Base-by-base conservation (phyloP, 2,113 vertebrate genomes). In the Leptocoma aspasia region DNA sequence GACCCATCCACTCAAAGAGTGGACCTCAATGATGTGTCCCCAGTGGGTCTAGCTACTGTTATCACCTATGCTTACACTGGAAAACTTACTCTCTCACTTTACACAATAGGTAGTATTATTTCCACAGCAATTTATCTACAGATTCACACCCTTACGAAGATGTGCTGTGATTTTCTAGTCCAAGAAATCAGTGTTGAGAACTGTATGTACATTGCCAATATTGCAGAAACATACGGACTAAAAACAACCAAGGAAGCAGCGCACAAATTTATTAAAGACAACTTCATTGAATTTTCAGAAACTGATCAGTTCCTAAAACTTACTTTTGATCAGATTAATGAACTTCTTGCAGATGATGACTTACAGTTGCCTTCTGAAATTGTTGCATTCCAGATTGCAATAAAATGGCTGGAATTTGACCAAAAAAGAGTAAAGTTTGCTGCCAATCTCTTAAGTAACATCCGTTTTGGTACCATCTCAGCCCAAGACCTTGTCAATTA, bases 201-300 rank as follows among this genome's bases (percentile, higher is more conserved):
- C 44, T 99, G 99, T 84, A 99, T 99, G 99, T 99, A 99, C 5
- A 88, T 99, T 61, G 99, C 98, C 88, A 99, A 99, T 94, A 99
- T 99, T 45, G 99, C 99, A 20, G 99, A 99, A 94, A 99, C 99
- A 6, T 99, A 99, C 0, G 97, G 98, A 96, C 98, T 99, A 39
- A 99, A 99, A 97, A 98, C 98, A 47, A 99, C 99, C 44, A 99
- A 99, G 90, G 98, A 98, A 72, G 98, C 99, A 0, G 97, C 99
- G 1, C 99, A 99, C 94, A 99, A 99, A 97, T 99, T 99, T 94
- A 99, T 99, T 97, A 97, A 98, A 87, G 99, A 99, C 95, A 99
- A 99, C 97, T 99, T 99, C 97, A 99, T 99, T 4, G 99, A 99
- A 96, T 99, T 99, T 97, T 99, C 99, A 57, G 99, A 99, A 97